phyloP scores from a whole-genome alignment of 2,797 vertebrate genomes.

The Molossus alvarezi region DNA sequence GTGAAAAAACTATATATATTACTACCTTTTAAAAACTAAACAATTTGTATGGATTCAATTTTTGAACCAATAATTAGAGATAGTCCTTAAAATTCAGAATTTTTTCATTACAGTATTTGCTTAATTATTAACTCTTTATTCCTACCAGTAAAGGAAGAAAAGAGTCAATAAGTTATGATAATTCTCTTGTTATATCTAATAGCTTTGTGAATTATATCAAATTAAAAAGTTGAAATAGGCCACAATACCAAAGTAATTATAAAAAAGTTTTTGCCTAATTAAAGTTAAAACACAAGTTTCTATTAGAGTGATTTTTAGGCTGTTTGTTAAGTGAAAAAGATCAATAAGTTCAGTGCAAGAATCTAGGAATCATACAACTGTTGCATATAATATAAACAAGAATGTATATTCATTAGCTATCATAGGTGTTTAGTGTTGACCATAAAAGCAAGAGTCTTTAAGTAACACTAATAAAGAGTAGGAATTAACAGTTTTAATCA shows the following conservation, averaged over 20 bases:
- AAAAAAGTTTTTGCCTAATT: conserved; percentile 19
- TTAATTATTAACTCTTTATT: conserved; percentile 5
- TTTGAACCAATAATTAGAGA: not conserved
- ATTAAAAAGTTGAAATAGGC: not conserved
- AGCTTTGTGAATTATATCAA: not conserved
- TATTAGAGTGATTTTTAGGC: not conserved
- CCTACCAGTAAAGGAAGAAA: not conserved
- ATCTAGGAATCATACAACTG: not conserved
- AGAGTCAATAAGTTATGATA: not conserved
- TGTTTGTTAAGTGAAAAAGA: conserved; percentile 29
- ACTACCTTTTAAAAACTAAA: conserved; percentile 27
- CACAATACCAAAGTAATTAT: not conserved
- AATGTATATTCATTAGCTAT: not conserved
- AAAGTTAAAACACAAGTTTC: conserved; percentile 26
- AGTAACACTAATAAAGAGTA: not conserved
- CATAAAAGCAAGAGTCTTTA: not conserved
- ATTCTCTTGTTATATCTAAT: not conserved
- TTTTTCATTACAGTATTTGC: not conserved
- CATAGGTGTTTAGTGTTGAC: not conserved
- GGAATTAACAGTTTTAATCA: not conserved
- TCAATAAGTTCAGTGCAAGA: not conserved
- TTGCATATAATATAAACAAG: not conserved
- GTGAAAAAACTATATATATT: not conserved
- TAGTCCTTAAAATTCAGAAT: not conserved
- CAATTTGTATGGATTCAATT: not conserved